Conservation (phyloP, 2,113 vertebrate species). For the Gobius niger region DNA sequence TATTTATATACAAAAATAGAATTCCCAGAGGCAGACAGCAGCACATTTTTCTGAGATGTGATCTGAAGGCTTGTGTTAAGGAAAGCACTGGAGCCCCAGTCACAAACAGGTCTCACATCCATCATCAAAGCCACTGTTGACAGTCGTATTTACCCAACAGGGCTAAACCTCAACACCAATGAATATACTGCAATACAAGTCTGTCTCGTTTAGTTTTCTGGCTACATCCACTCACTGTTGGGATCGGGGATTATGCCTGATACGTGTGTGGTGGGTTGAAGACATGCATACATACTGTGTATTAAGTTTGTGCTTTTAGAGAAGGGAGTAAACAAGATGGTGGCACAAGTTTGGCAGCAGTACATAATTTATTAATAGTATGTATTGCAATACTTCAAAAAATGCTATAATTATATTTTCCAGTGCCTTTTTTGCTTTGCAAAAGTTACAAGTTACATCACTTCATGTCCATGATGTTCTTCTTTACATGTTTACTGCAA, state of each 20-base stretch:
- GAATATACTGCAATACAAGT: constrained; percentile 45
- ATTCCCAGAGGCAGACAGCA: constrained; percentile 17
- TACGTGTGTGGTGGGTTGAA: not conserved
- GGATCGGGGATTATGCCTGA: constrained; percentile 29
- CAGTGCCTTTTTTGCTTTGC: not conserved
- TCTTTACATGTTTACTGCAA: not conserved
- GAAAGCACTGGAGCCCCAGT: not conserved
- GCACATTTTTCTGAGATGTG: constrained; percentile 34
- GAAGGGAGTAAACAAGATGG: not conserved
- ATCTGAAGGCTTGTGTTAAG: constrained; percentile 28
- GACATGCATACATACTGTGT: constrained; percentile 2
- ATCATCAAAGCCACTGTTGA: constrained; percentile 59
- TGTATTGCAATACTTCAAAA: not conserved
- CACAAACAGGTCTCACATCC: constrained; percentile 32
- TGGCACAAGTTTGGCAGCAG: not conserved
- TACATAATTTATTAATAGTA: not conserved
- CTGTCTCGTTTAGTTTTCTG: constrained; percentile 26
- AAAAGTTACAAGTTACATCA: no score
- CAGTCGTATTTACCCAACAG: constrained; percentile 57
- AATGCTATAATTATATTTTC: not conserved
- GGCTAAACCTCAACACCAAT: constrained; percentile 42
- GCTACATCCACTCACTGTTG: constrained; percentile 38
- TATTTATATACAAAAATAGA: not conserved
- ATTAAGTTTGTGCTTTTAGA: constrained; percentile 6
- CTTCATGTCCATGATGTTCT: no score